phyloP scores from a whole-genome alignment of 2,888 invertebrate genomes.

The Limnephilus rhombicus region DNA sequence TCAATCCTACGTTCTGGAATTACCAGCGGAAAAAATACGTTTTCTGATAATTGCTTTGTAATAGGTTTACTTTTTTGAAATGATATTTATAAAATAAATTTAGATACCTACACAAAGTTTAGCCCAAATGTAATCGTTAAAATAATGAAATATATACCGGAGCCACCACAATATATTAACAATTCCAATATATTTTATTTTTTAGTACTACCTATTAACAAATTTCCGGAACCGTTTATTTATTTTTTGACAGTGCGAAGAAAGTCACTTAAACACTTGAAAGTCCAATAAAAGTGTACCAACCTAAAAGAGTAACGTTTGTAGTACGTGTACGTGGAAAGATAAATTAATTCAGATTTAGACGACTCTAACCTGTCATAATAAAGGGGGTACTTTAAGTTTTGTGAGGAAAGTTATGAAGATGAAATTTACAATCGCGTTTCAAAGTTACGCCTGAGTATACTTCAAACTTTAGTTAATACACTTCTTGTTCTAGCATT shows the following conservation, averaged over 20 bases:
- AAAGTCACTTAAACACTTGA: neutral
- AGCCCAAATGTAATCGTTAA: too few species aligned
- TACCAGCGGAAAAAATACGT: neutral
- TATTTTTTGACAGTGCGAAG: neutral
- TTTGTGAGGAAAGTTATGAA: slow-evolving; percentile 1
- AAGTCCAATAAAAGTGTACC: neutral
- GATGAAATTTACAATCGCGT: neutral
- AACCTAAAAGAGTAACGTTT: neutral
- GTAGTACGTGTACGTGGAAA: neutral
- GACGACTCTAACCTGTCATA: neutral
- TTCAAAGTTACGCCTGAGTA: neutral
- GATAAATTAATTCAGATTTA: neutral
- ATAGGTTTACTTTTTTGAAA: too few species aligned
- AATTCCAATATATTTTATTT: neutral
- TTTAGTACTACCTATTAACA: neutral
- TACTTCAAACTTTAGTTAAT: neutral
- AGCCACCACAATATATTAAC: too few species aligned
- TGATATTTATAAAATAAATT: neutral
- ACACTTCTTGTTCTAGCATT: neutral
- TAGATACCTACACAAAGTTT: too few species aligned
- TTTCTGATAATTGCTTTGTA: too few species aligned
- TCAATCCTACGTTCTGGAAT: neutral
- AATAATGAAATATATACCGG: too few species aligned
- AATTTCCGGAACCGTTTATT: neutral
- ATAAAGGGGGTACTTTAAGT: neutral